These are phyloP conservation scores for Eueides isabella DNA, from an alignment of 1,140 invertebrate genomes.

Conservation along the genomic window DNA sequence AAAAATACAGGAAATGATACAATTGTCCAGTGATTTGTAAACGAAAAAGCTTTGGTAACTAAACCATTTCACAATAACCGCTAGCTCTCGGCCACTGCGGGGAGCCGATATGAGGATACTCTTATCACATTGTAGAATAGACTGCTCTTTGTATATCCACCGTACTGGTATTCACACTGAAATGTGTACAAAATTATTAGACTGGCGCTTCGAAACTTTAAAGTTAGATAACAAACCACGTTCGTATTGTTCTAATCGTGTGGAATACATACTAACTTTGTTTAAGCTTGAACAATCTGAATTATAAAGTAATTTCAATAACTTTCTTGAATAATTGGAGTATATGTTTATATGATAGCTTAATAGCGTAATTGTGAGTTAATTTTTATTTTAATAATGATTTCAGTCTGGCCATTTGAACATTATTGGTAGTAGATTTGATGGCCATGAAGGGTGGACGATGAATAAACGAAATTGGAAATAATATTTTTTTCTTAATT, in stretches of 20 bases:
- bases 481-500: too few relatives aligned
- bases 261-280: neutral
- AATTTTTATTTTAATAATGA: too few relatives aligned
- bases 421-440: too few relatives aligned
- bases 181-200: neutral
- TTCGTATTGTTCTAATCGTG: neutral
- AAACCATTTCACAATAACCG: conserved; percentile 12
- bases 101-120: conserved; percentile 6
- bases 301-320: neutral
- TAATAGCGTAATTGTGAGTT: too few relatives aligned
- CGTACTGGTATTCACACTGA: neutral
- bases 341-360: too few relatives aligned
- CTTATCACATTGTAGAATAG: conserved; percentile 13
- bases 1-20: conserved; percentile 15
- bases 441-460: too few relatives aligned
- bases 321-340: neutral
- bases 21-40: conserved; percentile 8
- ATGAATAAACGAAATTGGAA: too few relatives aligned
- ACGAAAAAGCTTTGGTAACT: neutral
- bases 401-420: too few relatives aligned
- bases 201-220: neutral
- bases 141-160: conserved; percentile 14
- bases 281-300: neutral
- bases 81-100: neutral
- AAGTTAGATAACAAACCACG: neutral